Percentiles rank a stretch among this genome's conserved stretches.
Evolutionary conservation across 2,113 vertebrate species (phyloP).

Genomic region (Balaeniceps rex): DNA sequence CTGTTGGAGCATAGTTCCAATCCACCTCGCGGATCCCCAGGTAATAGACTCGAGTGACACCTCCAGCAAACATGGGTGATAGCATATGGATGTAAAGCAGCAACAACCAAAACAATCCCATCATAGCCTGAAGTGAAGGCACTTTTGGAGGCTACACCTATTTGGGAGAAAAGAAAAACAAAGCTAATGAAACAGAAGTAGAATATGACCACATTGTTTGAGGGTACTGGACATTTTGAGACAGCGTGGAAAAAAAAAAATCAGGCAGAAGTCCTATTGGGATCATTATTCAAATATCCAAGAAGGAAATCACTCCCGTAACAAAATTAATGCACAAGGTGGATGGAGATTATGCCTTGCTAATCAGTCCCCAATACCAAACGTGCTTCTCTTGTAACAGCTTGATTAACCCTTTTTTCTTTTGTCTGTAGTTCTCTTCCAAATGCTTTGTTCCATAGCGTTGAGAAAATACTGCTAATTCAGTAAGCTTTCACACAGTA

Average conservation of each 20-base stretch:
- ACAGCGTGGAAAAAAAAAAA: too few species aligned
- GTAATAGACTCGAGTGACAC: constrained; percentile 67
- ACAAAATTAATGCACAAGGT: background rate
- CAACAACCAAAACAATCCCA: background rate
- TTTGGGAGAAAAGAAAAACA: background rate
- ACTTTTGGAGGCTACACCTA: background rate
- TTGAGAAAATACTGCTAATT: background rate
- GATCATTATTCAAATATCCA: background rate
- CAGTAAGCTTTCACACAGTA: background rate
- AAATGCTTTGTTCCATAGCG: background rate
- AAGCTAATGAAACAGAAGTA: background rate
- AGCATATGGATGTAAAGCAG: constrained; percentile 9
- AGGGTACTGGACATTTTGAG: background rate
- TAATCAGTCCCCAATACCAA: background rate
- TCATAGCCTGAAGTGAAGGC: background rate
- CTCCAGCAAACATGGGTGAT: background rate
- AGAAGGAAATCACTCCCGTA: background rate
- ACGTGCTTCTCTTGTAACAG: background rate
- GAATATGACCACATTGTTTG: background rate
- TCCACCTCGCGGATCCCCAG: constrained; percentile 65
- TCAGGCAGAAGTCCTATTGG: background rate
- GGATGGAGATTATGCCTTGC: background rate
- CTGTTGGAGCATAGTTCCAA: constrained; percentile 74
- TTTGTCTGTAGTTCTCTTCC: background rate
- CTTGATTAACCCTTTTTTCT: background rate